phyloP scores from a whole-genome alignment of 2,113 vertebrate species.

The Heptranchias perlo region DNA sequence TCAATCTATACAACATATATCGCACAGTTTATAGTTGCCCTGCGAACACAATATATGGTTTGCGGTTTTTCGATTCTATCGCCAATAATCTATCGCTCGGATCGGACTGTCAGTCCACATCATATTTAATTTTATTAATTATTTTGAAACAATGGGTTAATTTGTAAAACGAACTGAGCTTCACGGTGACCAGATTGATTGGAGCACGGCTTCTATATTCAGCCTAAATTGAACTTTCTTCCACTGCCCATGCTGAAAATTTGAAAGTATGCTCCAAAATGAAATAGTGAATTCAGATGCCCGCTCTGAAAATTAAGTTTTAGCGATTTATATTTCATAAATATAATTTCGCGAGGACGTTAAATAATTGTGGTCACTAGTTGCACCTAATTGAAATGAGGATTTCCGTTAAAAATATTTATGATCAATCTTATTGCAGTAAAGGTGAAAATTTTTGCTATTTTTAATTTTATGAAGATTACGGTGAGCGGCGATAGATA shows the following conservation, averaged over 20 bases:
- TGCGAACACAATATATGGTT: not conserved
- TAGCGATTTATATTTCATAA: not conserved
- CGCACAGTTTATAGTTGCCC: not conserved
- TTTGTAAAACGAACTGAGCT: not conserved
- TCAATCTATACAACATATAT: not conserved
- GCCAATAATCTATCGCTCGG: not conserved
- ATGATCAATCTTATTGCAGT: not conserved
- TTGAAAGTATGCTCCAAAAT: not conserved
- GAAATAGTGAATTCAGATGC: not conserved
- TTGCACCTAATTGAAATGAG: not conserved
- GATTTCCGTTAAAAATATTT: not conserved
- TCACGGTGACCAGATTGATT: not conserved
- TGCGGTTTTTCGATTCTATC: too few relatives aligned
- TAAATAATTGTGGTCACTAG: not conserved
- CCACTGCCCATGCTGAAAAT: not conserved
- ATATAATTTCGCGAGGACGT: not conserved
- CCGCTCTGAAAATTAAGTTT: too few relatives aligned
- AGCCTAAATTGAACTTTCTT: not conserved
- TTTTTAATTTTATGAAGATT: not conserved
- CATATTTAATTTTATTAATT: not conserved
- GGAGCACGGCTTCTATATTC: too few relatives aligned
- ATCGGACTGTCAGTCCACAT: too few relatives aligned
- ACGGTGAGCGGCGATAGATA: not conserved
- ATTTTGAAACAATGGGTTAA: not conserved
- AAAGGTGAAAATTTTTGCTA: not conserved